Base-by-base conservation (phyloP, 2,888 invertebrate genomes). In the Pediacus dermestoides region DNA sequence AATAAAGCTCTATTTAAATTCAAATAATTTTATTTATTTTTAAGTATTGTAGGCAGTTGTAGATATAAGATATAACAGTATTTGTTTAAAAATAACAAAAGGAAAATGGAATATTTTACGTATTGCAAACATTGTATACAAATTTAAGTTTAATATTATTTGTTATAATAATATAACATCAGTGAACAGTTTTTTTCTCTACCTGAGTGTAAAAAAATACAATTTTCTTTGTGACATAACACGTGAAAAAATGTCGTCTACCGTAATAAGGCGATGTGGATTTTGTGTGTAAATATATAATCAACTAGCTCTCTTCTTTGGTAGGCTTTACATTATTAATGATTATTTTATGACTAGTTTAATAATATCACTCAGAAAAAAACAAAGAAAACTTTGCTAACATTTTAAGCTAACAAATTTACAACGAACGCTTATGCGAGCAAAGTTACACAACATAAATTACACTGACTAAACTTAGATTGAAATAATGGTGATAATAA, bases 171-270 rank as follows among this genome's bases (percentile, higher is more conserved):
- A n/a, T n/a, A n/a, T n/a, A n/a, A n/a, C n/a, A n/a, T n/a, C n/a
- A n/a, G n/a, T n/a, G n/a, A n/a, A n/a, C n/a, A n/a, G n/a, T n/a
- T n/a, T n/a, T n/a, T n/a, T n/a, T 46, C 49, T 53, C 55, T 60
- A 63, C 60, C 61, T 61, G 60, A 61, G 61, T 61, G 60, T 61
- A 61, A 63, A 63, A 63, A 63, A 60, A 63, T 61, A 61, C 57
- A 57, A n/a, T 51, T 55, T 60, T 59, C 55, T 59, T 56, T 55
- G 60, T 58, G 56, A 58, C 47, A 52, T 50, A 34, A 49, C 46
- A 51, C 46, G 44, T 51, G 55, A 53, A 51, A 53, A 50, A 45
- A 22, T 39, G 16, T 39, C 47, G 47, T 59, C 55, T 60, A 57
- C 51, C 52, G 44, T 42, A 38, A 37, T 52, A 52, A 52, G 50